These are phyloP conservation scores for Smittia aterrima DNA, from an alignment of 2,888 invertebrate genomes.

Conservation along the genomic window DNA sequence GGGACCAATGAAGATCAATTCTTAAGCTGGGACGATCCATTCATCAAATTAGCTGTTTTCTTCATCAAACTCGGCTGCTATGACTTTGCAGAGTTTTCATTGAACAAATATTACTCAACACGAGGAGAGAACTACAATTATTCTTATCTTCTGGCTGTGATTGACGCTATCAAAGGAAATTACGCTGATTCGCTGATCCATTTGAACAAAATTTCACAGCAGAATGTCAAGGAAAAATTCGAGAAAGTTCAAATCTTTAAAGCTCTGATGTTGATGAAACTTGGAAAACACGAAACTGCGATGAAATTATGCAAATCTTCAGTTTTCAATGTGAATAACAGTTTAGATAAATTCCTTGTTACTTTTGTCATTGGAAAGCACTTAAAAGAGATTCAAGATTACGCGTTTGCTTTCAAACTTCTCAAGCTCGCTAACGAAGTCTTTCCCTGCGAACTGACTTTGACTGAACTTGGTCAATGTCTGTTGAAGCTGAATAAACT, in stretches of 20 bases:
- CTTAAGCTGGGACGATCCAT: not conserved
- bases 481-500: not conserved
- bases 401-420: not conserved
- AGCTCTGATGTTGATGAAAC: not conserved
- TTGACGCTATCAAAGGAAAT: conserved; percentile 22
- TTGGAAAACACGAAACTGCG: not conserved
- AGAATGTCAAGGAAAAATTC: not conserved
- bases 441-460: not conserved
- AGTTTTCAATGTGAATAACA: not conserved
- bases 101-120: not conserved
- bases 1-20: not conserved
- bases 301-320: too few relatives aligned
- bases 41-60: not conserved
- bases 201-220: conserved; percentile 17
- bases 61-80: conserved; percentile 29
- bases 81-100: conserved; percentile 7
- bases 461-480: not conserved
- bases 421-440: not conserved
- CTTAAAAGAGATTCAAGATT: not conserved
- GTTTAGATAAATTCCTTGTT: not conserved
- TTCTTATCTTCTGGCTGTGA: conserved; percentile 12
- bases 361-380: not conserved
- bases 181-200: not conserved
- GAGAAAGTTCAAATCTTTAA: not conserved
- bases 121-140: conserved; percentile 4